phyloP scores from a whole-genome alignment of 64 coral and sea anemone species.

The Astreopora myriophthalma region DNA sequence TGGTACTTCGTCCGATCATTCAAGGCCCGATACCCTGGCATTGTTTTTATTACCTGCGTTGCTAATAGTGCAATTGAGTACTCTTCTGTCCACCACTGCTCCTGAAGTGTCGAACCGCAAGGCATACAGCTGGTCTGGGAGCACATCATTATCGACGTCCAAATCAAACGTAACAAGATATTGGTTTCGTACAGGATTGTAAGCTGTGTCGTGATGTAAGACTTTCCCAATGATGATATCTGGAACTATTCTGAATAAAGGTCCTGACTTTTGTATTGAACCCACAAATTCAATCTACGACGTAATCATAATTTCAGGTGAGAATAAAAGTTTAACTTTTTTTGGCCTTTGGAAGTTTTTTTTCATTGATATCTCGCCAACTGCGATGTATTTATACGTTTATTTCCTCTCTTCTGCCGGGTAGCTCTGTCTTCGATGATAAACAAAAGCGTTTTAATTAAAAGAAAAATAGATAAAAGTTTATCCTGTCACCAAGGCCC shows the following conservation, averaged over 20 bases:
- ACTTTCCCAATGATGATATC: conserved; percentile 36
- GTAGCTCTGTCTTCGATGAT: too few relatives aligned
- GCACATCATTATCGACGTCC: conserved; percentile 64
- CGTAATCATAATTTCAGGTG: neutral
- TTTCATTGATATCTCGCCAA: too few relatives aligned
- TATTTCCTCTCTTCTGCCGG: too few relatives aligned
- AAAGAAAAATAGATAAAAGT: too few relatives aligned
- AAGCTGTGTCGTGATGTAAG: conserved; percentile 72
- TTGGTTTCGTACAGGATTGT: conserved; percentile 68
- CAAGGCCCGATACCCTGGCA: neutral
- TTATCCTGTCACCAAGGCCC: too few relatives aligned
- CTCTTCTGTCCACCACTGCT: conserved; percentile 30
- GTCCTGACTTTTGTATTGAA: conserved; percentile 61
- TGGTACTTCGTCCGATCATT: too few relatives aligned
- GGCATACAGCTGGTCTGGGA: conserved; percentile 73
- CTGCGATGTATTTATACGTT: too few relatives aligned
- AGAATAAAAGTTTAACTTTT: neutral
- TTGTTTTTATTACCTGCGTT: neutral
- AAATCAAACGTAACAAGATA: conserved; percentile 86
- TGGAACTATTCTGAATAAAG: conserved; percentile 42
- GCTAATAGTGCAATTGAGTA: conserved; percentile 67
- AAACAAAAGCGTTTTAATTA: too few relatives aligned
- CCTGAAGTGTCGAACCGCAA: conserved; percentile 35
- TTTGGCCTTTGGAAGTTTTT: too few relatives aligned
- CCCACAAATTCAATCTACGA: conserved; percentile 24